These are phyloP conservation scores for Sebastes flavidus DNA, from an alignment of 2,797 vertebrate genomes.

Conservation along the genomic window DNA sequence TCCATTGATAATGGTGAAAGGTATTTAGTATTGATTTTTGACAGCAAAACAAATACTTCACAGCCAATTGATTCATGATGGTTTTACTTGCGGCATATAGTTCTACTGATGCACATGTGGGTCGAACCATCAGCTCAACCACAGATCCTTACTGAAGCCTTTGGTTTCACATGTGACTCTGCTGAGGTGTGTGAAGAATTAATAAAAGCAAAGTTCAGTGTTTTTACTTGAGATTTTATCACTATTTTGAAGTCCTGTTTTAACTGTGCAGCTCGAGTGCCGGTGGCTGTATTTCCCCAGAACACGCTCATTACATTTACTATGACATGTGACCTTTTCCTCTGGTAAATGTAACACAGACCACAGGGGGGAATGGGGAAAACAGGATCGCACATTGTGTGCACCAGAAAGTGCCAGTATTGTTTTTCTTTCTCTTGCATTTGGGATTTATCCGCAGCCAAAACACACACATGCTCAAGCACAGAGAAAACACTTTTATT, in stretches of 20 bases:
- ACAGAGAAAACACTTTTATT: conserved; percentile 35
- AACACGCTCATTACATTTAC: conserved; percentile 64
- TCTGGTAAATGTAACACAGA: conserved; percentile 68
- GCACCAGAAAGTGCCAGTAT: conserved; percentile 21
- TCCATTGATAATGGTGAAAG: conserved; percentile 59
- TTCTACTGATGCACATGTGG: neutral
- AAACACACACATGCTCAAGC: conserved; percentile 37
- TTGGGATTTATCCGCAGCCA: conserved; percentile 56
- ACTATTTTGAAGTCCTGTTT: conserved; percentile 23
- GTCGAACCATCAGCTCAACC: conserved; percentile 23
- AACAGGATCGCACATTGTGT: conserved; percentile 49
- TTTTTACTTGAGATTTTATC: conserved; percentile 7
- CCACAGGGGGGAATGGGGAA: conserved; percentile 25
- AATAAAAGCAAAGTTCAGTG: neutral
- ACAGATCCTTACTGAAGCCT: neutral
- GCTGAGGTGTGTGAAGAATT: neutral
- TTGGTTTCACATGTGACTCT: neutral
- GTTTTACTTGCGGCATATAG: conserved; percentile 22
- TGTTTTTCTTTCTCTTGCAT: conserved; percentile 54
- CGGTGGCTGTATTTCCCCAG: conserved; percentile 48
- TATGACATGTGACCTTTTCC: conserved; percentile 73
- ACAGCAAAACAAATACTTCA: conserved; percentile 52
- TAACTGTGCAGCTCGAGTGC: conserved; percentile 18
- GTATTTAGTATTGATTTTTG: conserved; percentile 69
- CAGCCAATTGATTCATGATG: conserved; percentile 39